Evolutionary conservation across 2,797 vertebrate species (phyloP), one percentile per base, ranked within the genome.

Genomic region (Lycodopsis pacificus): DNA sequence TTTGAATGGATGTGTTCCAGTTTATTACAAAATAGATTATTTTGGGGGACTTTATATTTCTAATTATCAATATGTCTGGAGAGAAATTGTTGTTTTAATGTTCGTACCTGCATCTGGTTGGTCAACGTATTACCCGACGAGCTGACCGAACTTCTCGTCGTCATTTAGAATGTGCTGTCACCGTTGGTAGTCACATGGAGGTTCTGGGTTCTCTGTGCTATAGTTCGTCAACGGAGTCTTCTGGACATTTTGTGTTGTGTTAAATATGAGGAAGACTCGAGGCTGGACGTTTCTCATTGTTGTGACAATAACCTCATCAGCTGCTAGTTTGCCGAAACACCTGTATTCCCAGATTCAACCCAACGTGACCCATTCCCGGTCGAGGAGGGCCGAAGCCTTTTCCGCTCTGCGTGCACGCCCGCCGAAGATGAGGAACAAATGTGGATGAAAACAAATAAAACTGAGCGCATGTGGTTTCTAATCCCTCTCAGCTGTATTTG

Each of bases 381-480:
- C 13, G 25, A 75, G 5, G 8, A 69, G 57, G 25, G 34, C 58
- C 53, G 74, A 34, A 53, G 65, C 34, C n/a, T 65, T 76, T 73
- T 42, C 3, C 0, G 5, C 65, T 77, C 83, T 54, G 61, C 65
- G 2, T 19, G 73, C 53, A 56, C 71, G 12, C 56, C 3, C 54
- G 73, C 77, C 74, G 74, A 61, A 88, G 91, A 86, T 72, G 7
- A 80, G 44, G 65, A 89, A 65, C 84, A 89, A 90, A 90, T 87
- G 84, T 87, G 82, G 58, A 62, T 12, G 10, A 75, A 85, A 89
- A 81, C 65, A 80, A 88, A 86, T 38, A 58, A 83, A 83, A n/a
- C 3, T 0, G 7, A 48, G 78, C 72, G 57, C 81, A 61, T 88
- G 74, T 84, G 89, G 67, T 83, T 34, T 86, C 71, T 58, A 34